These are phyloP conservation scores for Diadema setosum DNA, from an alignment of 35 echinoderm and acorn worm genomes.

Conservation along the genomic window DNA sequence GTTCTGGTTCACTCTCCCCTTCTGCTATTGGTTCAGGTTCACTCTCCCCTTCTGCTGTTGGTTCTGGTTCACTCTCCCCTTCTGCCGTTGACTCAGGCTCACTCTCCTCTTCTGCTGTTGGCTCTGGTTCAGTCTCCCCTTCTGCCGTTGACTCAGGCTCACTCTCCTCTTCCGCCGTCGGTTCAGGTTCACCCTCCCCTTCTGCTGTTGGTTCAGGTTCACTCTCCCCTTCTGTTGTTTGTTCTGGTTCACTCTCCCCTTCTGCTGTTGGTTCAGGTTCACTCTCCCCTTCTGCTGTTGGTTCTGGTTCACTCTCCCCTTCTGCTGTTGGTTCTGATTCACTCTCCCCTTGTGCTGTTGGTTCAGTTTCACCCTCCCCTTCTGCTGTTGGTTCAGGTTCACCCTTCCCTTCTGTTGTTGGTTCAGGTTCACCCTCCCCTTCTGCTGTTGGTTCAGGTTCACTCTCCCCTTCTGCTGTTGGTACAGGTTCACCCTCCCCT, in stretches of 20 bases:
- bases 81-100: slow-evolving; percentile 20
- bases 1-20: slow-evolving; percentile 19
- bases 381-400: slow-evolving; percentile 39
- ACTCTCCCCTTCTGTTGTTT: background rate
- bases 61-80: slow-evolving; percentile 18
- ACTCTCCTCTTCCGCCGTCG: slow-evolving; percentile 20
- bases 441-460: slow-evolving; percentile 38
- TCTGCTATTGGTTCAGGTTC: slow-evolving; percentile 20
- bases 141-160: slow-evolving; percentile 35
- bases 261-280: slow-evolving; percentile 32
- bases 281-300: slow-evolving; percentile 9
- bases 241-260: slow-evolving; percentile 16
- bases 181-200: background rate
- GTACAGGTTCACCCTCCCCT: slow-evolving; percentile 9
- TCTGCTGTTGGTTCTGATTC: slow-evolving; percentile 5
- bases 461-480: background rate
- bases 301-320: slow-evolving; percentile 47
- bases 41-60: background rate
- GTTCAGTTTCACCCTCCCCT: slow-evolving; percentile 32
- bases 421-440: slow-evolving; percentile 33
- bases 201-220: slow-evolving; percentile 15
- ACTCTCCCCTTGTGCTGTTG: slow-evolving; percentile 7
- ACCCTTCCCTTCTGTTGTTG: background rate
- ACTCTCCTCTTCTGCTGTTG: background rate
- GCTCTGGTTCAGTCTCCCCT: slow-evolving; percentile 17